Evolutionary conservation across 2,888 invertebrate species (phyloP), one percentile per base, ranked within the genome.

Genomic region (Strigamia transsilvanica): DNA sequence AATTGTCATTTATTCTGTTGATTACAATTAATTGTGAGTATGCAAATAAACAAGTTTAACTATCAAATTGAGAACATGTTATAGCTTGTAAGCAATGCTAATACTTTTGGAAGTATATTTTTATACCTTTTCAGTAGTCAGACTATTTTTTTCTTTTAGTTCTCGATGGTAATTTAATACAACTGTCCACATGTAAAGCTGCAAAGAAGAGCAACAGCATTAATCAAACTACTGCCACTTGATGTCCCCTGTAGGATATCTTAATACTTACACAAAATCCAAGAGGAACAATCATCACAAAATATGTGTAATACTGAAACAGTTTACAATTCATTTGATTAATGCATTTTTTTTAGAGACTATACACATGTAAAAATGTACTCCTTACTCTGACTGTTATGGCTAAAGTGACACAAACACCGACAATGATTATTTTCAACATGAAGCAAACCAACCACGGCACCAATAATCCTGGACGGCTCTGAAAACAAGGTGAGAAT

Each of bases 201-300:
- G 51, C 51, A 51, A 51, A 34, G 3, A 51, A 51, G 13, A 51
- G 10, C 5, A 4, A 2, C 13, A n/a, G 10, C 13, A 51, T 51
- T 51, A 13, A n/a, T 51, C 5, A 51, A n/a, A n/a, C n/a, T n/a
- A n/a, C n/a, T n/a, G n/a, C 13, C 7, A 10, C 13, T 10, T 10
- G 13, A 42, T 42, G 13, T 13, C 13, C 13, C 7, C 7, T 42
- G 13, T 42, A n/a, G n/a, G n/a, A n/a, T n/a, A n/a, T n/a, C n/a
- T n/a, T n/a, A 42, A 42, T 42, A 51, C 51, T 51, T 51, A 51
- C 51, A 51, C n/a, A 51, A 51, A 51, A 51, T n/a, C 15, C 51
- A 51, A 51, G 51, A 6, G 51, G 51, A 6, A 9, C n/a, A 4
- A 51, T 51, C 51, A 51, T 51, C 13, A 51, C 51, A n/a, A 51